Conservation (phyloP, 2,113 vertebrate species). For the Amphiprion percula region DNA sequence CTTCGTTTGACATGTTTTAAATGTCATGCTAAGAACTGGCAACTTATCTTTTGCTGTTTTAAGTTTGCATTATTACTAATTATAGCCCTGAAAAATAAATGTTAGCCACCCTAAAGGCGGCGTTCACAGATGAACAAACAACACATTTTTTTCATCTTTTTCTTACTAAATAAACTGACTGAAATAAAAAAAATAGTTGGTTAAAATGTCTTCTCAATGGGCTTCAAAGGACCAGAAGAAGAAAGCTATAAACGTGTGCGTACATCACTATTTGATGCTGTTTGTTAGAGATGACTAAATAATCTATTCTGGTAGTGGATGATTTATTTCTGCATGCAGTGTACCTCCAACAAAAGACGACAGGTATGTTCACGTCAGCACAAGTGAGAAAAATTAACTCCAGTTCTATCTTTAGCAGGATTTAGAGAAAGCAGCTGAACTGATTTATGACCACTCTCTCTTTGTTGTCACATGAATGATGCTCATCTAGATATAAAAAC, state of each 20-base stretch:
- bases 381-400: conserved; percentile 71
- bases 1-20: no score
- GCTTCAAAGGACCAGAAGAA: not conserved
- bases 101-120: no score
- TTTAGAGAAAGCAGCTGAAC: conserved; percentile 36
- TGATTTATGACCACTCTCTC: conserved; percentile 67
- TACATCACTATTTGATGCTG: conserved; percentile 14
- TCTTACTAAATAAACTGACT: not conserved
- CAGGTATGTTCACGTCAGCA: conserved; percentile 58
- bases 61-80: no score
- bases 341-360: conserved; percentile 47
- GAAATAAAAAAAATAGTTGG: not conserved
- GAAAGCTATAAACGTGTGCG: not conserved
- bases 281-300: conserved; percentile 48
- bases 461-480: conserved; percentile 62
- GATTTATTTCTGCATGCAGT: conserved; percentile 61
- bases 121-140: no score
- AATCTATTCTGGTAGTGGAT: conserved; percentile 37
- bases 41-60: no score
- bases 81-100: no score
- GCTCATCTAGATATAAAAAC: conserved; percentile 51
- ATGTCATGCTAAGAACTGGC: no score
- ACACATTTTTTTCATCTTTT: no score
- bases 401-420: conserved; percentile 61
- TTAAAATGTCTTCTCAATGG: not conserved